A percentile compares a stretch with the other conserved stretches of the same genome.
These are phyloP conservation scores for Takifugu ocellatus DNA, from an alignment of 2,797 vertebrate genomes.

Conservation along the genomic window DNA sequence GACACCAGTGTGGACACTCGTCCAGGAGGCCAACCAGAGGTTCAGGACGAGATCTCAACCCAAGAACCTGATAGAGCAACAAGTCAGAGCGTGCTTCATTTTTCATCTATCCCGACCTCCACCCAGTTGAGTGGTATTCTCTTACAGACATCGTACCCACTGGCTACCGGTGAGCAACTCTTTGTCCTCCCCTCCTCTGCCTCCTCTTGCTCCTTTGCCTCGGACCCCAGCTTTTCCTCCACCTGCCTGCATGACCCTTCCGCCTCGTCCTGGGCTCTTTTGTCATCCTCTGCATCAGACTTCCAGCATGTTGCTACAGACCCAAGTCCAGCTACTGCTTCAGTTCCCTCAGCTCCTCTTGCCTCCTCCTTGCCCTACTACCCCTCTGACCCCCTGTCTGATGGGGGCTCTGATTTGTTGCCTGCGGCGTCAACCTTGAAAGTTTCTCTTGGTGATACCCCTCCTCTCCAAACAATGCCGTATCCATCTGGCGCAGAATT, in stretches of 20 bases:
- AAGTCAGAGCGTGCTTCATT: neutral
- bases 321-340: constrained; percentile 72
- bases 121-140: constrained; percentile 2
- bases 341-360: constrained; percentile 71
- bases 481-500: constrained; percentile 58
- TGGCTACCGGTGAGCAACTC: constrained; percentile 90
- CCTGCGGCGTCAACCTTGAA: constrained; percentile 64
- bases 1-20: too few species aligned
- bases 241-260: constrained; percentile 85
- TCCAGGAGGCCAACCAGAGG: neutral
- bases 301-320: constrained; percentile 67
- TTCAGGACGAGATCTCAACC: too few species aligned
- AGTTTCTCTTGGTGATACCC: constrained; percentile 32
- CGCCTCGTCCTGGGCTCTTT: constrained; percentile 80
- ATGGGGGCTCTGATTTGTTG: constrained; percentile 68
- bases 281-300: constrained; percentile 69
- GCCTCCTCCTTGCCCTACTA: constrained; percentile 71
- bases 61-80: neutral
- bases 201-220: constrained; percentile 72
- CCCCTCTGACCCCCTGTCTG: constrained; percentile 73
- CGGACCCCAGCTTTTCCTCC: constrained; percentile 42
- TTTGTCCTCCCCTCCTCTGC: constrained; percentile 56
- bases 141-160: constrained; percentile 81
- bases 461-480: constrained; percentile 73
- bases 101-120: constrained; percentile 34